phyloP scores from a whole-genome alignment of 2,797 vertebrate species.

The Rhinophrynus dorsalis region DNA sequence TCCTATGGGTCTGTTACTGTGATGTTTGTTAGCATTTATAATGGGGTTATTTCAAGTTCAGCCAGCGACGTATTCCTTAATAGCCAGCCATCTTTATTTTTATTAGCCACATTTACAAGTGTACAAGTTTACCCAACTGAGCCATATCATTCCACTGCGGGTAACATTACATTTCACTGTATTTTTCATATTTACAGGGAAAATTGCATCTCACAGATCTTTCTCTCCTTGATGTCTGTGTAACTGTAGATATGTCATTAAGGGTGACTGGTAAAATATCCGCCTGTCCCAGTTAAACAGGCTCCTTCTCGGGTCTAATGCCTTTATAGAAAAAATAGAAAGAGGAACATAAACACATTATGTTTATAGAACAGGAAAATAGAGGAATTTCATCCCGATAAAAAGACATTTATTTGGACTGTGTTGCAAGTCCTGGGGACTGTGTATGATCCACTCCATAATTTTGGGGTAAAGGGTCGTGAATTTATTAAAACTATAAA shows the following conservation, averaged over 20 bases:
- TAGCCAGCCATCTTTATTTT: slow-evolving; percentile 34
- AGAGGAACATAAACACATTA: slow-evolving; percentile 33
- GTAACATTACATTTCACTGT: slow-evolving; percentile 29
- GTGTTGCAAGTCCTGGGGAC: too few relatives aligned
- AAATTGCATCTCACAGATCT: slow-evolving; percentile 30
- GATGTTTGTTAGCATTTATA: not conserved
- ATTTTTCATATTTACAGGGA: slow-evolving; percentile 32
- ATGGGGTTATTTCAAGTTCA: slow-evolving; percentile 46
- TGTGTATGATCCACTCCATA: too few relatives aligned
- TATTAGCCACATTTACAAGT: slow-evolving; percentile 45
- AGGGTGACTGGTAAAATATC: slow-evolving; percentile 1
- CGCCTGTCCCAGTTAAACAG: not conserved
- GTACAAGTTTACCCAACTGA: slow-evolving; percentile 26
- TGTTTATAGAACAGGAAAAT: not conserved
- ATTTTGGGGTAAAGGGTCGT: too few relatives aligned
- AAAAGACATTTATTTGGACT: too few relatives aligned
- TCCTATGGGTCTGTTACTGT: not conserved
- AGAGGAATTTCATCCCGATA: not conserved
- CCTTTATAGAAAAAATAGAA: slow-evolving; percentile 19
- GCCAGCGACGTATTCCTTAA: slow-evolving; percentile 32
- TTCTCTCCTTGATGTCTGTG: not conserved
- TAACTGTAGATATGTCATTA: slow-evolving; percentile 16
- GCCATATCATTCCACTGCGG: slow-evolving; percentile 20
- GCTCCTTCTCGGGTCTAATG: slow-evolving; percentile 1
- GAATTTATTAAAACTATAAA: too few relatives aligned